phyloP scores from a whole-genome alignment of 1,140 invertebrate species.

The Cotesia chilonis region DNA sequence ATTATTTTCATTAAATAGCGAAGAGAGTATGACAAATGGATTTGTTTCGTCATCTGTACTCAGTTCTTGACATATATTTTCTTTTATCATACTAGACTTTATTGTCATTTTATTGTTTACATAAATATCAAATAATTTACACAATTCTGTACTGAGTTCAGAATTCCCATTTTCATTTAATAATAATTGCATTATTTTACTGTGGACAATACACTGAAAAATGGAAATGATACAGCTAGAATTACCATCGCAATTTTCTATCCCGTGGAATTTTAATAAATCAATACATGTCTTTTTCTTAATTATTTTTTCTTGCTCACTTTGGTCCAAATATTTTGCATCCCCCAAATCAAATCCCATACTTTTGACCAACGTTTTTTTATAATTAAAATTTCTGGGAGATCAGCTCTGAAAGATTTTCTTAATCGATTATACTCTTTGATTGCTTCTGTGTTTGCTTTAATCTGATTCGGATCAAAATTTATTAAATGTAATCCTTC shows the following conservation, averaged over 20 bases:
- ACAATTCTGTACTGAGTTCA: background rate
- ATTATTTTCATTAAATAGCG: background rate
- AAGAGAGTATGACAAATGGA: background rate
- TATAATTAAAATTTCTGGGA: slow-evolving; percentile 13
- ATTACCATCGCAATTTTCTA: background rate
- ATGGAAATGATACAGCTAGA: slow-evolving; percentile 8
- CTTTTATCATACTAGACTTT: too few species aligned
- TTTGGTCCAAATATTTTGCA: background rate
- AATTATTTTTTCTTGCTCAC: background rate
- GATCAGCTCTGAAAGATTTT: slow-evolving; percentile 39
- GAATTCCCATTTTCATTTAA: background rate
- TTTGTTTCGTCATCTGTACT: background rate
- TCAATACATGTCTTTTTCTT: background rate
- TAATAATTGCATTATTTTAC: background rate
- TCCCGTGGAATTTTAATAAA: background rate
- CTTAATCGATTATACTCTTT: slow-evolving; percentile 49
- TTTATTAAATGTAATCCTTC: background rate
- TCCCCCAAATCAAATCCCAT: background rate
- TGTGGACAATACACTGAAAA: slow-evolving; percentile 8
- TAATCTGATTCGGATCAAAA: slow-evolving; percentile 38
- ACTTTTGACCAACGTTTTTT: background rate
- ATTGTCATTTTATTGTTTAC: too few species aligned
- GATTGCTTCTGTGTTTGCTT: slow-evolving; percentile 42
- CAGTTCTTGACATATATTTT: too few species aligned
- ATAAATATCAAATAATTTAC: background rate